Evolutionary conservation across 53 echinoderm and acorn worm species (phyloP).

Genomic region (Patiria pectinifera): DNA sequence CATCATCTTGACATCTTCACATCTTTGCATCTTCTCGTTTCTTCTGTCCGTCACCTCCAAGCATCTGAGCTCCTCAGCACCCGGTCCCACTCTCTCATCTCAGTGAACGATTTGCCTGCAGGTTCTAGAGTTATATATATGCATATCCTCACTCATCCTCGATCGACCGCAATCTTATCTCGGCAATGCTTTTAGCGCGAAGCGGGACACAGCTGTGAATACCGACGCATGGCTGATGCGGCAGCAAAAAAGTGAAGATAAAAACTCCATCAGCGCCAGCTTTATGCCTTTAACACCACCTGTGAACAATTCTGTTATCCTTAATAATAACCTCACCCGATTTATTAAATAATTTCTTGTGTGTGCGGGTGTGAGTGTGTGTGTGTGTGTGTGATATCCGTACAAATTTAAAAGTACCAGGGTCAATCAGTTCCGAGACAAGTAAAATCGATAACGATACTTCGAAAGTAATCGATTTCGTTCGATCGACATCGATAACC

Average conservation of each 20-base stretch:
- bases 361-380: too few species aligned
- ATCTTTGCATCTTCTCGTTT: not conserved
- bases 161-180: not conserved
- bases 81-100: not conserved
- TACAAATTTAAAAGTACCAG: too few species aligned
- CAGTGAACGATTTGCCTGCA: not conserved
- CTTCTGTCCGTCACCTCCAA: not conserved
- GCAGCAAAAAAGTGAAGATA: not conserved
- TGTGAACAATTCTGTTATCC: not conserved
- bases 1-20: not conserved
- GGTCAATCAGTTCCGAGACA: too few species aligned
- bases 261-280: not conserved
- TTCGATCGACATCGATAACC: too few species aligned
- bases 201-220: not conserved
- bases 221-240: not conserved
- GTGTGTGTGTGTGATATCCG: too few species aligned
- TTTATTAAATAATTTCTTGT: too few species aligned
- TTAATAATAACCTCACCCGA: not conserved
- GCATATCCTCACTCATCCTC: not conserved
- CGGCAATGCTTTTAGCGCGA: conserved; percentile 1
- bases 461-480: too few species aligned
- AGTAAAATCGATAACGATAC: too few species aligned
- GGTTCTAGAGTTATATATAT: not conserved
- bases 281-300: not conserved
- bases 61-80: not conserved